These are phyloP conservation scores for Callipepla californica DNA, from an alignment of 2,113 vertebrate species.

Conservation along the genomic window DNA sequence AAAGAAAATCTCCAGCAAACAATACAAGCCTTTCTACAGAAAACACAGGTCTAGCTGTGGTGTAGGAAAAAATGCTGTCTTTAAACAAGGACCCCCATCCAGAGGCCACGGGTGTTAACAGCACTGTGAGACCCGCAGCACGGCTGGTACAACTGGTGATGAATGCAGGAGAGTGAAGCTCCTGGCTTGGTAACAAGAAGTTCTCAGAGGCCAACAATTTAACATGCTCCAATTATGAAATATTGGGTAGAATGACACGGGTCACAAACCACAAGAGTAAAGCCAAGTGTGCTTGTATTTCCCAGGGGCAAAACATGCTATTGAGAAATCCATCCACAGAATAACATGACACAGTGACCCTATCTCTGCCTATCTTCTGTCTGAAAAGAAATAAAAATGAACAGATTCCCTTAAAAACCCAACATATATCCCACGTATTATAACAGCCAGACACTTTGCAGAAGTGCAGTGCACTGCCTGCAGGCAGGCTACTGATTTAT, in stretches of 20 bases:
- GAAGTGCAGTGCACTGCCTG: background rate
- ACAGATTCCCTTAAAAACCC: background rate
- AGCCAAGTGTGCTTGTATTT: background rate
- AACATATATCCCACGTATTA: rapidly evolving
- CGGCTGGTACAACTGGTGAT: background rate
- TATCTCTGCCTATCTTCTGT: background rate
- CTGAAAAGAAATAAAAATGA: background rate
- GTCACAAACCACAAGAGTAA: constrained; percentile 24
- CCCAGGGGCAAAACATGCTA: constrained; percentile 28
- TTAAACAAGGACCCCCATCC: background rate
- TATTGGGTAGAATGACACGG: constrained; percentile 15
- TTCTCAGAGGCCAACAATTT: constrained; percentile 33
- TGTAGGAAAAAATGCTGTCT: background rate
- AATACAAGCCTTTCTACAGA: background rate
- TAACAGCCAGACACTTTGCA: background rate
- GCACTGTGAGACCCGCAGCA: background rate
- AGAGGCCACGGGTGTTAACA: background rate
- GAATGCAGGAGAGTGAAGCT: background rate
- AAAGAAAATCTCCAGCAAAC: background rate
- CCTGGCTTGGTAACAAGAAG: background rate
- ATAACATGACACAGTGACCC: background rate
- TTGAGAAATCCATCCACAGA: background rate
- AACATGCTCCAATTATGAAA: constrained; percentile 53
- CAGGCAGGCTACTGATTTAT: background rate
- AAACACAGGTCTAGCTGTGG: background rate